Conservation (phyloP, 1,140 invertebrate species). For the Cepaea nemoralis region DNA sequence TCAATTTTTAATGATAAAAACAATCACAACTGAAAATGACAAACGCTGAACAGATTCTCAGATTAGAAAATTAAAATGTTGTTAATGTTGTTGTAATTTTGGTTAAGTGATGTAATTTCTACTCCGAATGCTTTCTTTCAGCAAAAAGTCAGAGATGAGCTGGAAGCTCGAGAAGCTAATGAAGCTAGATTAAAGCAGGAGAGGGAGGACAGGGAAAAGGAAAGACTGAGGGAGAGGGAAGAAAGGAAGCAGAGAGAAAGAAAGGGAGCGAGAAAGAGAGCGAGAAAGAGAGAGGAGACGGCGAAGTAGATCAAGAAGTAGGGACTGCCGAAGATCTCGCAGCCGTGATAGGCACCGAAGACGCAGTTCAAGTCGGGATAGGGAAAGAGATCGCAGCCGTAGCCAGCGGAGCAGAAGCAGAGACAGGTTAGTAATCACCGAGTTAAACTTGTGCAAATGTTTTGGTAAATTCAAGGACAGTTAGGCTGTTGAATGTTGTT, state of each 20-base stretch:
- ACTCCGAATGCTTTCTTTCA: constrained; percentile 30
- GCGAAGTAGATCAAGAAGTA: constrained; percentile 53
- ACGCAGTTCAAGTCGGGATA: constrained; percentile 38
- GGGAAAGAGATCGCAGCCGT: constrained; percentile 33
- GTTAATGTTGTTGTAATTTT: too few relatives aligned
- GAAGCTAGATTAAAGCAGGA: constrained; percentile 63
- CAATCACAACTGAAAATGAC: too few relatives aligned
- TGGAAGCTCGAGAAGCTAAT: constrained; percentile 58
- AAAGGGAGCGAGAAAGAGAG: constrained; percentile 49
- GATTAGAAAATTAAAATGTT: too few relatives aligned
- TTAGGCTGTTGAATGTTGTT: background rate
- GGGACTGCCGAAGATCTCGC: constrained; percentile 39
- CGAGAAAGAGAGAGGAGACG: constrained; percentile 47
- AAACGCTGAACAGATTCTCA: too few relatives aligned
- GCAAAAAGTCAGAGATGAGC: constrained; percentile 51
- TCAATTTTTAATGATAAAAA: too few relatives aligned
- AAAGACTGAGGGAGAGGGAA: constrained; percentile 72
- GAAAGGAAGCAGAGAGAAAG: constrained; percentile 53
- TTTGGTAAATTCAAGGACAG: background rate
- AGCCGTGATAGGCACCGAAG: constrained; percentile 34
- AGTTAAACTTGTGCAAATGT: background rate
- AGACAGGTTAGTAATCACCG: constrained; percentile 34
- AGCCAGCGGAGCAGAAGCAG: constrained; percentile 40
- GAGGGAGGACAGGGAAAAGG: constrained; percentile 63
- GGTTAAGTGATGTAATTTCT: too few relatives aligned